Evolutionary conservation across 2,888 invertebrate genomes (phyloP), one percentile per base, ranked within the genome.

Genomic region (Pilophorus perplexus): DNA sequence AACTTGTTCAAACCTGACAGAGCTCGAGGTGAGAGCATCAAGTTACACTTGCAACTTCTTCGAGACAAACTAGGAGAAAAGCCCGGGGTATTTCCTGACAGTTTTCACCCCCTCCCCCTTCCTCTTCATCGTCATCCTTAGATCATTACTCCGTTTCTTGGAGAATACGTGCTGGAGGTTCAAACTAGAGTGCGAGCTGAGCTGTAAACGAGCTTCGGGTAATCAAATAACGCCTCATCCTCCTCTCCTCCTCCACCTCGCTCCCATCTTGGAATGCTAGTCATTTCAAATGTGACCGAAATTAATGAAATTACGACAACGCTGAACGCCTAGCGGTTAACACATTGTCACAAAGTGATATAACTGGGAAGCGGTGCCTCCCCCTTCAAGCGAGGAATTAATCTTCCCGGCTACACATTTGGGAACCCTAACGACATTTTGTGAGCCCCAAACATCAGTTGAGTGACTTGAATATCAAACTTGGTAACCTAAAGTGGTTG

Each of bases 1-100:
- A 50, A 50, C 50, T 50, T 50, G 50, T 50, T 50, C 50, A 50
- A 50, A 50, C 50, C 25, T 50, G 50, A 50, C 50, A 50, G 25
- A 25, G 50, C 14, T 50, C 27, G 25, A 50, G 23, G 50, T 50
- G 27, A 20, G 50, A 27, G 27, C 50, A 50, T 50, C 50, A 20
- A 48, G 48, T 48, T 48, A 22, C 22, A 48, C 33, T 48, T 48
- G 20, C 48, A 48, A 48, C 22, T 48, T 48, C 12, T 2, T n/a
- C 23, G 50, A 27, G 27, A 27, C n/a, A 50, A 50, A 50, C 18
- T 48, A 23, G 23, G 48, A 27, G 23, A 44, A 44, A 44, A 20
- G 23, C 44, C n/a, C 27, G 50, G 25, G 25, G 25, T 50, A 25
- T 27, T 33, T 50, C 44, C 16, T 50, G 50, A 50, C 50, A 50